Conservation (phyloP, 2,113 vertebrate species). For the Thalassarche chlororhynchos region DNA sequence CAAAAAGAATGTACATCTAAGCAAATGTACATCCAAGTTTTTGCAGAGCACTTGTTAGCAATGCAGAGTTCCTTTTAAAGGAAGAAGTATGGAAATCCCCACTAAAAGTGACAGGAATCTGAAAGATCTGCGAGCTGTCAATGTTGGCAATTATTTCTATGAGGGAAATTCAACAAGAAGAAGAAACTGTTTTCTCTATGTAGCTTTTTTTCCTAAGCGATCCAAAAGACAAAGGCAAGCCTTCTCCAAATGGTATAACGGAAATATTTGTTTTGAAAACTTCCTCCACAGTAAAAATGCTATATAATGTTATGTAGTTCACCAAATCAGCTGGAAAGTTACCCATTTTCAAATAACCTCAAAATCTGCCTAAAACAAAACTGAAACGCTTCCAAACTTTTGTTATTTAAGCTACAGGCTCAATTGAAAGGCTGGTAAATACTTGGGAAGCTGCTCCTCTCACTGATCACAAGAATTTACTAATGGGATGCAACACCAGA, state of each 20-base stretch:
- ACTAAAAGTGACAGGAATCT: neutral
- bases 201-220: neutral
- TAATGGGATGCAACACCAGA: neutral
- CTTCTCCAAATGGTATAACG: neutral
- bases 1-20: neutral
- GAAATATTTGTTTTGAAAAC: neutral
- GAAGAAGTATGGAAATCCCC: neutral
- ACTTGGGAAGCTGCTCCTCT: neutral
- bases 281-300: neutral
- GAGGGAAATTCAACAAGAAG: neutral
- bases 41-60: neutral
- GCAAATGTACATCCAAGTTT: neutral
- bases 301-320: neutral
- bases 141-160: slow-evolving; percentile 1
- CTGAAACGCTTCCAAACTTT: neutral
- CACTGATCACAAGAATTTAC: neutral
- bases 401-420: neutral
- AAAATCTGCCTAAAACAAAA: neutral
- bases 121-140: neutral
- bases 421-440: neutral
- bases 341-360: neutral
- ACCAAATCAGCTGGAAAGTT: neutral
- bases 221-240: slow-evolving; percentile 19
- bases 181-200: neutral
- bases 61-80: neutral